Conservation (phyloP, 2,797 vertebrate species). For the Arrhamphus sclerolepis region DNA sequence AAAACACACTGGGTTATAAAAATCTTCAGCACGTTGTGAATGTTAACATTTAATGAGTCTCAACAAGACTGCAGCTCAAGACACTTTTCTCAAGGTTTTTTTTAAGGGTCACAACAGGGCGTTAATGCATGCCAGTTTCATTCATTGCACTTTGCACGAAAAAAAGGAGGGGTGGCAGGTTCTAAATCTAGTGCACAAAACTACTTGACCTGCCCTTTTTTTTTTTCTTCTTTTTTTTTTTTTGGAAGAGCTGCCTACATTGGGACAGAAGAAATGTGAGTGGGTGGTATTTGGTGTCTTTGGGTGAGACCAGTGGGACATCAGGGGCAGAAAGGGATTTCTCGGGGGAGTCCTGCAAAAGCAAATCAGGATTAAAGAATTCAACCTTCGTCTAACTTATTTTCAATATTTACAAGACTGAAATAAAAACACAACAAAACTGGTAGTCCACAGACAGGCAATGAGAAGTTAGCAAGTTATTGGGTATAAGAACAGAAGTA, state of each 20-base stretch:
- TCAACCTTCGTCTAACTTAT: slow-evolving; percentile 73
- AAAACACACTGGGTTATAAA: slow-evolving; percentile 18
- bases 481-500: slow-evolving; percentile 37
- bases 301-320: slow-evolving; percentile 45
- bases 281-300: slow-evolving; percentile 50
- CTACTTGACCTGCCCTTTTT: slow-evolving; percentile 61
- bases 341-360: slow-evolving; percentile 30
- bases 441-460: slow-evolving; percentile 53
- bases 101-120: slow-evolving; percentile 74
- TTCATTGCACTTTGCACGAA: slow-evolving; percentile 87
- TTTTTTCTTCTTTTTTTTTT: too few species aligned
- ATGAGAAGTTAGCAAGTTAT: slow-evolving; percentile 50
- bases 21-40: slow-evolving; percentile 20
- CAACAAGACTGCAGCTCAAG: slow-evolving; percentile 24
- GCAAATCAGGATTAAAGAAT: slow-evolving; percentile 62
- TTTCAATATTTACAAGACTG: slow-evolving; percentile 78
- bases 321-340: slow-evolving; percentile 24
- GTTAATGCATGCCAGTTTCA: slow-evolving; percentile 69
- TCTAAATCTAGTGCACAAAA: slow-evolving; percentile 85
- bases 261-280: slow-evolving; percentile 43
- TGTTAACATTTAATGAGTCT: slow-evolving; percentile 36
- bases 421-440: slow-evolving; percentile 58
- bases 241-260: slow-evolving; percentile 82
- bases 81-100: slow-evolving; percentile 48
- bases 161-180: slow-evolving; percentile 75